Evolutionary conservation across 2,888 invertebrate species (phyloP), one percentile per base, ranked within the genome.

Genomic region (Sarcophaga rosellei): DNA sequence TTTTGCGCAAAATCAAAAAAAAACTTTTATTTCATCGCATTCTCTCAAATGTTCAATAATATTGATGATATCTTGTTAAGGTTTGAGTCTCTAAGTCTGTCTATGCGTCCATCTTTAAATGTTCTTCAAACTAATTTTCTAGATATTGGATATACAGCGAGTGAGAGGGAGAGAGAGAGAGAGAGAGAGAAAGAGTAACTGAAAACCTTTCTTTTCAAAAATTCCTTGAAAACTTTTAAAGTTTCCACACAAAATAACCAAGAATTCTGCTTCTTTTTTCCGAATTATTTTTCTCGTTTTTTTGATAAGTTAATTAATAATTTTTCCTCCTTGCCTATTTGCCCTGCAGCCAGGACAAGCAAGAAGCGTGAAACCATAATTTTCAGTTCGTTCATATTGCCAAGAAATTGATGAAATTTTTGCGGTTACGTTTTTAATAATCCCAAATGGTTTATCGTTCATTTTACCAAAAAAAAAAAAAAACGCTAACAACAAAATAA

Each of bases 301-400:
- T 53, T 81, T 62, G 59, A 61, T 66, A 62, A 81, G 74, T 74
- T 73, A 81, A 81, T 81, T 81, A 74, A 68, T 81, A 74, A 47
- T 20, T 23, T 78, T 74, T 35, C 2, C 11, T 73, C 25, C 21
- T 3, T 21, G 5, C n/a, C 44, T n/a, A 1, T 44, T 2, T 8
- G 10, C 4, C n/a, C 44, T 15, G 1, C 44, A 20, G 21, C 5
- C 21, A 45, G 2, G 5, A 1, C 1, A 17, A 53, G 1, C 1
- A 15, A 15, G 53, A 53, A 15, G 53, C 53, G 15, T 15, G 17
- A 15, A 68, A 68, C 68, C 20, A 21, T 47, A 63, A 47, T 61
- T 45, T 17, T 23, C 2, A 23, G 2, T 59, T n/a, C 15, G 53
- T 76, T 45, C n/a, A 45, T 35, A 35, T 35, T 35, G 35, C 35